Evolutionary conservation across 2,888 invertebrate species (phyloP).

Genomic region (Apoda limacodes): DNA sequence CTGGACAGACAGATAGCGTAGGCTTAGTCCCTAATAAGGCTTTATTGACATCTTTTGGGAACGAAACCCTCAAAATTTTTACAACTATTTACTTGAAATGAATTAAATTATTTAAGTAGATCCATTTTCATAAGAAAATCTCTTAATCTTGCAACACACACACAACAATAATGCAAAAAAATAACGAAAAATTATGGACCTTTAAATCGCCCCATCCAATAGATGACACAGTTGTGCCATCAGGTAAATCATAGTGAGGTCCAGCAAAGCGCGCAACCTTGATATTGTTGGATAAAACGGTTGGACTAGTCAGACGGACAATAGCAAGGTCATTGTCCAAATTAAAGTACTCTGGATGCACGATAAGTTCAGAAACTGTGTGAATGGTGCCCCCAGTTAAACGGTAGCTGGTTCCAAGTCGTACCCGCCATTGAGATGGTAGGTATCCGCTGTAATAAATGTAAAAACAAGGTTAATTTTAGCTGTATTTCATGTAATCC

Average conservation of each 20-base stretch:
- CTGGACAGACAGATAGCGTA: no score
- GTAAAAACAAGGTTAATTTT: conserved; percentile 1
- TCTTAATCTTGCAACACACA: no score
- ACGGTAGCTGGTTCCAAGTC: conserved; percentile 20
- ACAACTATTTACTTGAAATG: no score
- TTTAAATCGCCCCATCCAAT: conserved; percentile 33
- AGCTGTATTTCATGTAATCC: no score
- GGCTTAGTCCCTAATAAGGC: no score
- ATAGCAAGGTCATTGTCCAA: conserved; percentile 24
- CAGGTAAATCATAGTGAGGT: conserved; percentile 22
- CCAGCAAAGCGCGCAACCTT: conserved; percentile 27
- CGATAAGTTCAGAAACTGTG: conserved; percentile 12
- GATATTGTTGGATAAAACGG: conserved; percentile 14
- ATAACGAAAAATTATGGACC: no score
- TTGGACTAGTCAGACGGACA: conserved; percentile 18
- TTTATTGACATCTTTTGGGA: no score
- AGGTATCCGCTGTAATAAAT: conserved; percentile 26
- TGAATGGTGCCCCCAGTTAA: conserved; percentile 21
- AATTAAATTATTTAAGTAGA: no score
- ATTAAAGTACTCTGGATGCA: conserved; percentile 19
- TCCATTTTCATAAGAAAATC: no score
- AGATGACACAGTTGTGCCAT: conserved; percentile 20
- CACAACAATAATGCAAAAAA: no score
- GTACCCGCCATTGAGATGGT: conserved; percentile 28
- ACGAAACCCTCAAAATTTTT: no score